A percentile compares a stretch with the other conserved stretches of the same genome.
These are phyloP conservation scores for Australoheros facetus DNA, from an alignment of 2,797 vertebrate genomes.

Conservation along the genomic window DNA sequence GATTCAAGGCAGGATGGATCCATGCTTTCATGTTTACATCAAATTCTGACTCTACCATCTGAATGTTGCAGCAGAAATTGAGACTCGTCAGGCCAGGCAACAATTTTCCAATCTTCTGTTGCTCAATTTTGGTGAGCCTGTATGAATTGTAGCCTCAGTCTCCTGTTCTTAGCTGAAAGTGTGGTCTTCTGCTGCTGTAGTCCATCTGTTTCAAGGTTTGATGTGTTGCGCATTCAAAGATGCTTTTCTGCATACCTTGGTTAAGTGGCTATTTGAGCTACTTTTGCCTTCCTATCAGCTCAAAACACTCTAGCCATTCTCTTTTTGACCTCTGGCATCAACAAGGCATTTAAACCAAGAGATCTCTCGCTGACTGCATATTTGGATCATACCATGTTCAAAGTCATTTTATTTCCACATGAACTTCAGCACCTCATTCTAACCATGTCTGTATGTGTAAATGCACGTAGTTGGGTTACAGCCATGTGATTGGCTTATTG, in stretches of 20 bases:
- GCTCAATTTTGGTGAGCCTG: background rate
- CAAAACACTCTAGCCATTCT: no score
- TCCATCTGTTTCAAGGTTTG: background rate
- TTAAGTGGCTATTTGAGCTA: background rate
- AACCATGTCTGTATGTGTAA: background rate
- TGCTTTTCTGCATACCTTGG: background rate
- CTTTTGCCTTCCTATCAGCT: no score
- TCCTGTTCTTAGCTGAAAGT: background rate
- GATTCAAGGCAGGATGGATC: background rate
- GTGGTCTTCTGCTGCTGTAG: background rate
- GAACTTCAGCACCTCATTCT: background rate
- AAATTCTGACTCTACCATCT: background rate
- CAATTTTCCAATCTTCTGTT: background rate
- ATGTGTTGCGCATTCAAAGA: background rate
- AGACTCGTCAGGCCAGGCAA: background rate
- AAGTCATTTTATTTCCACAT: background rate
- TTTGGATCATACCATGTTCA: no score
- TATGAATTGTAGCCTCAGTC: background rate
- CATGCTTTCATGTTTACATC: background rate
- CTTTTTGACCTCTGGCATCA: background rate
- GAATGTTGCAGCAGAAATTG: background rate
- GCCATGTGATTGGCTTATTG: background rate
- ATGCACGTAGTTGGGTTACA: background rate
- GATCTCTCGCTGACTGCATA: background rate
- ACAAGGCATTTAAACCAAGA: background rate